Evolutionary conservation across 1,140 invertebrate species (phyloP), one percentile per base, ranked within the genome.

Genomic region (Luehdorfia chinensis): DNA sequence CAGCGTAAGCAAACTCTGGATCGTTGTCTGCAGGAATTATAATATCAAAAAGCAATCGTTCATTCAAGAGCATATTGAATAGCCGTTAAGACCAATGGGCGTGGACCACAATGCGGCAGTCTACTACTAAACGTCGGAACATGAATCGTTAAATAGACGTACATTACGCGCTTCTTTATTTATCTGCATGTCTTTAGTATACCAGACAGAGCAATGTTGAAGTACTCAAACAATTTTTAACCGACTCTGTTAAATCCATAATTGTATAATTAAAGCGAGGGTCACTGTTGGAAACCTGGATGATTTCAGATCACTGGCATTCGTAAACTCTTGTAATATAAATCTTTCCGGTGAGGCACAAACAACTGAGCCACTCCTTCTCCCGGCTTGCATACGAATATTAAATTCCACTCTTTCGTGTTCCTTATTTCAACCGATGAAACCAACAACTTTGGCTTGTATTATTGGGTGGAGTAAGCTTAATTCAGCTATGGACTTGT

Each of bases 251-350:
- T 4, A 25, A 30, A 28, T 14, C 13, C 21, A 16, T 27, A 43
- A 28, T 43, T 43, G 39, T 25, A 43, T 43, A 43, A 15, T 43
- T 11, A 28, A 27, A 43, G 27, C 23, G 37, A 16, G 39, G 39
- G 39, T 43, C 39, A 43, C 39, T 61, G 56, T 59, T 49, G 48
- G 56, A 57, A 64, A 47, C 56, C 63, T 73, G 68, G 81, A 85
- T 79, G 74, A 75, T 84, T 85, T 75, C 77, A 84, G 81, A 85
- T 85, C 75, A 83, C 66, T 72, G 66, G 67, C 74, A 75, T 72
- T 81, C 75, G 72, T 76, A 81, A 77, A 73, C 76, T 75, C 71
- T 80, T 75, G 81, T 85, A 84, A 81, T 84, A 84, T 85, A 85
- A 85, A 85, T 85, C 81, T 85, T 85, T 85, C 81, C 79, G 79